Evolutionary conservation across 1,140 invertebrate species (phyloP), one percentile per base, ranked within the genome.

Genomic region (Pissodes strobi): DNA sequence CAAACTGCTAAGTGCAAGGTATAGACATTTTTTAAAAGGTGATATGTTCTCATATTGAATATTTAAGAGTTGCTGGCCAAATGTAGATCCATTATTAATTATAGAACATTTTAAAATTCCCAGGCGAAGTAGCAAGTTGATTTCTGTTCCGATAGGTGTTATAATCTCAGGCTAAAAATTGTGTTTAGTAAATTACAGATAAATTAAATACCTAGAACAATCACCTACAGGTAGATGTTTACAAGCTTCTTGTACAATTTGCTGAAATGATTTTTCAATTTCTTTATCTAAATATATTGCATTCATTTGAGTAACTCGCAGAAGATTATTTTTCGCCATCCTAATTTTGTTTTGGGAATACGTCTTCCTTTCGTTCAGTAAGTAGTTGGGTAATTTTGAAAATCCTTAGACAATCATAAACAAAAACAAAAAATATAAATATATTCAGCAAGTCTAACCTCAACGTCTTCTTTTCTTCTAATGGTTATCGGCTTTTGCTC

Each of bases 231-330:
- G 74, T 22, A 78, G 66, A 71, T 72, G 68, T 58, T 69, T 70
- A 15, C 58, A 57, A 15, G 70, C 52, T 10, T 71, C 57, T 21
- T 69, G 46, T 21, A 76, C 41, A 46, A 74, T 61, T 46, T 68
- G 64, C 48, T 66, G 66, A 9, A 78, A 69, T 15, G 68, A 45
- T 46, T 72, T 76, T 22, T 70, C 62, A 45, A 79, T 73, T 71
- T 79, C 76, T 18, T 72, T 72, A 55, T 79, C 76, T 9, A 79
- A 67, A 67, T 75, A 74, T 56, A 78, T 64, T 22, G 78, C 75
- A 66, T 79, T 77, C 62, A 79, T 73, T 67, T 79, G 76, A 0
- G 72, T 75, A 17, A 78, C 72, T 2, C 75, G 64, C 37, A 78
- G 62, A 63, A 78, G 72, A 60, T 70, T 73, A 53, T 69, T 68